phyloP scores from a whole-genome alignment of 2,113 vertebrate genomes.

The Cyrtonyx montezumae region DNA sequence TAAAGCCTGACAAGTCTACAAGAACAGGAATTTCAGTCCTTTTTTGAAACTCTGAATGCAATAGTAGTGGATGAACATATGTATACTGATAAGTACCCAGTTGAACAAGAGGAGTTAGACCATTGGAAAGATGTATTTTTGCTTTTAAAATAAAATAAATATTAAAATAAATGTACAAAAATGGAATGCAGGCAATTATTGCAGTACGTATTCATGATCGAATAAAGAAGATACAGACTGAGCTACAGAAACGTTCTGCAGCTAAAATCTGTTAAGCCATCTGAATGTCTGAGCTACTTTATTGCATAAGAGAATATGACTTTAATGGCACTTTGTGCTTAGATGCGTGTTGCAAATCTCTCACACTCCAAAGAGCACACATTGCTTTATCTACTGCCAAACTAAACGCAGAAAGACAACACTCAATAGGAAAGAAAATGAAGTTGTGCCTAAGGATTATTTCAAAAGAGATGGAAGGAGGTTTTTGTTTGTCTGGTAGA shows the following conservation, averaged over 20 bases:
- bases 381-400: not conserved
- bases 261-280: not conserved
- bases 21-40: not conserved
- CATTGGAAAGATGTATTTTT: not conserved
- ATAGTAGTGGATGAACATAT: not conserved
- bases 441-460: not conserved
- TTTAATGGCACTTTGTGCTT: not conserved
- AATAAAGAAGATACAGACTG: not conserved
- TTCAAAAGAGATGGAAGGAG: not conserved
- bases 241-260: not conserved
- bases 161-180: not conserved
- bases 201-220: not conserved
- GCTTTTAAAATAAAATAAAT: not conserved
- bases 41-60: not conserved
- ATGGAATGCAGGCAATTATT: not conserved
- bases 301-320: not conserved
- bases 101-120: not conserved
- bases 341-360: not conserved
- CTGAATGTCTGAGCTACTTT: not conserved
- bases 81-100: fast-evolving
- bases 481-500: not conserved
- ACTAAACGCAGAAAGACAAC: not conserved
- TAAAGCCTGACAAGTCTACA: not conserved
- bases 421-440: not conserved
- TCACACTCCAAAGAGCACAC: not conserved